Conservation (phyloP, 2,797 vertebrate genomes). For the Ptychobarbus kaznakovi region DNA sequence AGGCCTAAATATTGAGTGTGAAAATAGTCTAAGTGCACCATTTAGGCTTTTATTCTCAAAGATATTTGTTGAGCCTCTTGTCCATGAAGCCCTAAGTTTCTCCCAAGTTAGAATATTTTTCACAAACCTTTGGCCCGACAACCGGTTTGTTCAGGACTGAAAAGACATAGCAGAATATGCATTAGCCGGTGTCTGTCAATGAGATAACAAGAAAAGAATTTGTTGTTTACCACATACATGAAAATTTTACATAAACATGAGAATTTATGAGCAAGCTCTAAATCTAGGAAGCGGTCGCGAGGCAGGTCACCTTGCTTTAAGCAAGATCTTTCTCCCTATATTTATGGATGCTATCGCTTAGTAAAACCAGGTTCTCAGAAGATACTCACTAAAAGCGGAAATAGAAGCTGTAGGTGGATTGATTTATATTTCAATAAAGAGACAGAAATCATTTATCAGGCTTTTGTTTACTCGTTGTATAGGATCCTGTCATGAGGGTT, state of each 20-base stretch:
- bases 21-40: neutral
- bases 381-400: neutral
- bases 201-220: neutral
- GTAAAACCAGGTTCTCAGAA: neutral
- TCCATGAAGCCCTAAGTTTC: neutral
- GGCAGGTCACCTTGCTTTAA: conserved; percentile 42
- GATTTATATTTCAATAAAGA: conserved; percentile 5
- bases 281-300: conserved; percentile 12
- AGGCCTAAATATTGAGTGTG: neutral
- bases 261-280: conserved; percentile 17
- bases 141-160: neutral
- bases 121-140: neutral
- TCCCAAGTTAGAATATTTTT: neutral
- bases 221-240: neutral
- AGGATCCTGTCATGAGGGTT: conserved; percentile 11
- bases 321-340: neutral
- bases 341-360: neutral
- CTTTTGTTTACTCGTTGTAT: conserved; percentile 16
- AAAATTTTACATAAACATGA: neutral
- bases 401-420: conserved; percentile 9
- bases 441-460: neutral
- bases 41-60: neutral
- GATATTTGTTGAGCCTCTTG: neutral
- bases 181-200: neutral
- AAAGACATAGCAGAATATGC: neutral